A percentile compares a stretch with the other conserved stretches of the same genome.
Conservation (phyloP, 2,113 vertebrate genomes). For the Eptesicus fuscus region DNA sequence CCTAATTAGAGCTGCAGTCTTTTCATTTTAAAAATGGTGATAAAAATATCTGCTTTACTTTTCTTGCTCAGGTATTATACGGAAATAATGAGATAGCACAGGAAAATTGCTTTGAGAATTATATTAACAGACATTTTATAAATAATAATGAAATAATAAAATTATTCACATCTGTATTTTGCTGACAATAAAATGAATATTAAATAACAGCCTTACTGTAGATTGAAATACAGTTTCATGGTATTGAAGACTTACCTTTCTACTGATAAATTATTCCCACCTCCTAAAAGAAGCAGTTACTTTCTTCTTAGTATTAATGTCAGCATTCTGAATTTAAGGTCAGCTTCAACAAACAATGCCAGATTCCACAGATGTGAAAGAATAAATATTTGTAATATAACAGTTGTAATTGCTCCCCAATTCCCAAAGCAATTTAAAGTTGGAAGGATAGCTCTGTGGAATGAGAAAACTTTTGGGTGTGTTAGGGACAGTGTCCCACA, state of each 20-base stretch:
- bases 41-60: neutral
- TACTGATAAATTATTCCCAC: conserved; percentile 11
- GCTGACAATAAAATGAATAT: neutral
- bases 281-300: neutral
- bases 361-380: conserved; percentile 1
- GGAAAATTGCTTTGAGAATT: neutral
- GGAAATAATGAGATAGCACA: neutral
- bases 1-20: neutral
- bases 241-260: conserved; percentile 7
- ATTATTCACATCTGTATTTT: neutral
- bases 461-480: neutral
- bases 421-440: conserved; percentile 71
- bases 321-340: conserved; percentile 33
- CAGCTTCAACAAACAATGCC: neutral
- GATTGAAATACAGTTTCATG: neutral
- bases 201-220: neutral
- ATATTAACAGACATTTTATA: neutral
- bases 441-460: neutral
- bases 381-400: conserved; percentile 42
- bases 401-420: conserved; percentile 48
- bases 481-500: neutral
- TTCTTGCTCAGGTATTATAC: neutral
- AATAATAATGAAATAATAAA: neutral
- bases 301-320: neutral
- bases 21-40: neutral